Conservation (phyloP, 2,113 vertebrate genomes). For the Pavo muticus region DNA sequence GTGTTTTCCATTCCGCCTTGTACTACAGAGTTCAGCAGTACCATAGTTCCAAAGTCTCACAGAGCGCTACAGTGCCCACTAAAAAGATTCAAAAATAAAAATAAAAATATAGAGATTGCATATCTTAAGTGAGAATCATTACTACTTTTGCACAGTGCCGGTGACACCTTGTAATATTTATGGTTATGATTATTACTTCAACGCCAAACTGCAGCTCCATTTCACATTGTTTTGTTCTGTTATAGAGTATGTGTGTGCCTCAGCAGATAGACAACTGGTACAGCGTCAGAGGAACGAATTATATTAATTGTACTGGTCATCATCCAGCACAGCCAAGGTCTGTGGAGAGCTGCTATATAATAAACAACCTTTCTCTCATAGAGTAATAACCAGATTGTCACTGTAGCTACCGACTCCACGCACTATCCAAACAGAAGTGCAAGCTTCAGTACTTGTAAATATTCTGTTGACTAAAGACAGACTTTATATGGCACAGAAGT, state of each 20-base stretch:
- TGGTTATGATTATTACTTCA: neutral
- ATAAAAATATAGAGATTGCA: neutral
- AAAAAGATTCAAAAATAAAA: neutral
- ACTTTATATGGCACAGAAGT: neutral
- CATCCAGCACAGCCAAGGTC: neutral
- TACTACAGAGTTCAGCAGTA: neutral
- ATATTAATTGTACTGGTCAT: neutral
- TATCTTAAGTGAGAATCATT: neutral
- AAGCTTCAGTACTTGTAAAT: neutral
- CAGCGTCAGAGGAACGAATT: neutral
- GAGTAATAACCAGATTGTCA: neutral
- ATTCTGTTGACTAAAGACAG: neutral
- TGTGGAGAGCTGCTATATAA: neutral
- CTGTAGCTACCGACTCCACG: neutral
- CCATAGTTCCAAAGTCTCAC: neutral
- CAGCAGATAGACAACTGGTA: neutral
- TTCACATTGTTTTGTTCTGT: neutral
- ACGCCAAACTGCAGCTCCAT: neutral
- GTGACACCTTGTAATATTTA: neutral
- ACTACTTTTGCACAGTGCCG: neutral
- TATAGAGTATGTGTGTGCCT: accelerated
- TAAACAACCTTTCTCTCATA: neutral
- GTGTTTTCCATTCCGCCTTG: neutral
- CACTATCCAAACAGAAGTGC: neutral
- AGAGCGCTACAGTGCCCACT: neutral